Percentiles rank a stretch among this genome's conserved stretches.
Conservation (phyloP, 2,888 invertebrate genomes). For the Drosophila koepferae region DNA sequence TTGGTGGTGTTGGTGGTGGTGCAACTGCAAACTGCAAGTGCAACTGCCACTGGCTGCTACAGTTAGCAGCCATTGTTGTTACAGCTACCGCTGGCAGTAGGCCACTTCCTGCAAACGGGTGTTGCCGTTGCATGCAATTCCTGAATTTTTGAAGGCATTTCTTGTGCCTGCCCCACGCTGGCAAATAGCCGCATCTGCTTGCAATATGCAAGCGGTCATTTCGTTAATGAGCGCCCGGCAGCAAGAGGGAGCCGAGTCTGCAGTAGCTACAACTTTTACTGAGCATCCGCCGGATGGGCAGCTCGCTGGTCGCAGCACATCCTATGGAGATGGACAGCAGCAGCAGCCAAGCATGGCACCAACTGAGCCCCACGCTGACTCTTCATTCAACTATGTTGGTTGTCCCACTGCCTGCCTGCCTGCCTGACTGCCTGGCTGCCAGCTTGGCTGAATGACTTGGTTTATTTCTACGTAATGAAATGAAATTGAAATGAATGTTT, state of each 20-base stretch:
- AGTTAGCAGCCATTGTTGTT: conserved; percentile 8
- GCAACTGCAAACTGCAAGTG: conserved; percentile 1
- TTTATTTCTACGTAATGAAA: conserved; percentile 79
- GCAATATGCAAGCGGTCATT: conserved; percentile 82
- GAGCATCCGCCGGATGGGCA: conserved; percentile 69
- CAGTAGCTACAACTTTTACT: conserved; percentile 63
- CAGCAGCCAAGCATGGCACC: conserved; percentile 28
- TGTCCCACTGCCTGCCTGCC: conserved; percentile 10
- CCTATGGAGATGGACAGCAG: conserved; percentile 42
- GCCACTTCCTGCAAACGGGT: conserved; percentile 70
- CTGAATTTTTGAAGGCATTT: conserved; percentile 77
- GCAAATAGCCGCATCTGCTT: conserved; percentile 26
- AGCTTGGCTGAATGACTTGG: conserved; percentile 65
- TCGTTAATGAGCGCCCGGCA: conserved; percentile 80
- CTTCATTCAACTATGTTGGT: conserved; percentile 13
- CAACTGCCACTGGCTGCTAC: conserved; percentile 10
- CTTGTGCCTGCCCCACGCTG: conserved; percentile 43
- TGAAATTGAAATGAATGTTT: conserved; percentile 81
- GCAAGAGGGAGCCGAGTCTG: conserved; percentile 14
- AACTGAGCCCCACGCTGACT: conserved; percentile 31
- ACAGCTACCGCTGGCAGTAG: conserved; percentile 65
- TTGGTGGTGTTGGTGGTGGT: background rate
- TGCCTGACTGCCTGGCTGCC: conserved; percentile 14
- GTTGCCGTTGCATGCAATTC: conserved; percentile 64
- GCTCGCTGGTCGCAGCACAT: conserved; percentile 27